Evolutionary conservation across 2,113 vertebrate genomes (phyloP).

Genomic region (Chlorocebus sabaeus): DNA sequence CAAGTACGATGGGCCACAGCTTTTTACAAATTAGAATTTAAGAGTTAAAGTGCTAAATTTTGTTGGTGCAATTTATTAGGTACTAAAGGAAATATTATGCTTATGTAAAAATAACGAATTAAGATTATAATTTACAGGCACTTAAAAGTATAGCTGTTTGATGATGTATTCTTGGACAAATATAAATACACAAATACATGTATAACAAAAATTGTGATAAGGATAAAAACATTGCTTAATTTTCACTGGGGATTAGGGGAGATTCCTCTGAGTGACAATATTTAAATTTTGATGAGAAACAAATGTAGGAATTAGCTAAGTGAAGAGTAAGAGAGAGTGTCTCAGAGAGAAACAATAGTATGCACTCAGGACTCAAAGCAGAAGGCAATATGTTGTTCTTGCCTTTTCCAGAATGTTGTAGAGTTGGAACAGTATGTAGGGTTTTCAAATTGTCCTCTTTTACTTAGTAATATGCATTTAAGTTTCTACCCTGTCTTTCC

Average conservation of each 20-base stretch:
- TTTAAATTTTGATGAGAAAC: background rate
- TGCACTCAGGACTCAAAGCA: background rate
- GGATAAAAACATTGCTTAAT: background rate
- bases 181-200: background rate
- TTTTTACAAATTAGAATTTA: background rate
- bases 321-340: background rate
- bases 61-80: background rate
- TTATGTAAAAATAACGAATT: background rate
- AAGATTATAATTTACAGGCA: background rate
- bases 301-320: background rate
- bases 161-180: background rate
- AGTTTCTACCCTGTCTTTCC: background rate
- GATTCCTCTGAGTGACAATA: background rate
- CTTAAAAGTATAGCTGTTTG: background rate
- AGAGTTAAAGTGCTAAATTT: background rate
- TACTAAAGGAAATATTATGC: background rate
- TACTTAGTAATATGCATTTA: background rate
- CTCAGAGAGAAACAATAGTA: background rate
- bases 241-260: background rate
- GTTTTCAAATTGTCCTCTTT: background rate
- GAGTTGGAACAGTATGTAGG: background rate
- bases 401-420: background rate
- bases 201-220: background rate
- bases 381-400: background rate
- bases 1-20: background rate